phyloP scores from a whole-genome alignment of 2,113 vertebrate genomes.

The Eleginops maclovinus region DNA sequence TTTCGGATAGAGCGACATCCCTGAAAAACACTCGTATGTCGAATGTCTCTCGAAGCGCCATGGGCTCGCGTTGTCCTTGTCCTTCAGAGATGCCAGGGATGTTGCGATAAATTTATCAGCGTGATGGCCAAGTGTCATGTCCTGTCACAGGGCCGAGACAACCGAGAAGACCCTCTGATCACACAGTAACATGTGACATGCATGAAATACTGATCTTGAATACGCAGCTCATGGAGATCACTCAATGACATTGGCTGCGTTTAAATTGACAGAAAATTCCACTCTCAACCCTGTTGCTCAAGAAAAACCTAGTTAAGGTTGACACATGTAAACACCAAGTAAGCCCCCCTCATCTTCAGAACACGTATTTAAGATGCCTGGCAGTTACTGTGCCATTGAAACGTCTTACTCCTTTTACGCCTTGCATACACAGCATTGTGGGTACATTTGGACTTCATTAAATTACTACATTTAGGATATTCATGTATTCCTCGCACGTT shows the following conservation, averaged over 20 bases:
- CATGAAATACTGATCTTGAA: constrained; percentile 1
- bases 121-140: constrained; percentile 6
- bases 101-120: constrained; percentile 4
- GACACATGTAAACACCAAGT: constrained; percentile 20
- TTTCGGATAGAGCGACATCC: background rate
- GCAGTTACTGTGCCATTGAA: background rate
- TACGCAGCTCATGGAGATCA: background rate
- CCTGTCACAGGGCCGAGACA: background rate
- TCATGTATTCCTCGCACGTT: background rate
- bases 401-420: background rate
- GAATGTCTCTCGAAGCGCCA: background rate
- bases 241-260: background rate
- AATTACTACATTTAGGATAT: background rate
- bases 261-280: constrained; percentile 2
- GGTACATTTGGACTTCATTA: background rate
- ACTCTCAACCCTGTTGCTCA: constrained; percentile 9
- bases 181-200: constrained; percentile 10
- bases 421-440: background rate
- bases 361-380: background rate
- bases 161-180: constrained; percentile 1
- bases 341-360: background rate
- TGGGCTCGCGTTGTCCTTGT: background rate
- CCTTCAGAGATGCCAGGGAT: constrained; percentile 4
- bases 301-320: constrained; percentile 1
- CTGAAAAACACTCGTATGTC: background rate